These are phyloP conservation scores for Aptenodytes patagonicus DNA, from an alignment of 2,113 vertebrate genomes.

Conservation along the genomic window DNA sequence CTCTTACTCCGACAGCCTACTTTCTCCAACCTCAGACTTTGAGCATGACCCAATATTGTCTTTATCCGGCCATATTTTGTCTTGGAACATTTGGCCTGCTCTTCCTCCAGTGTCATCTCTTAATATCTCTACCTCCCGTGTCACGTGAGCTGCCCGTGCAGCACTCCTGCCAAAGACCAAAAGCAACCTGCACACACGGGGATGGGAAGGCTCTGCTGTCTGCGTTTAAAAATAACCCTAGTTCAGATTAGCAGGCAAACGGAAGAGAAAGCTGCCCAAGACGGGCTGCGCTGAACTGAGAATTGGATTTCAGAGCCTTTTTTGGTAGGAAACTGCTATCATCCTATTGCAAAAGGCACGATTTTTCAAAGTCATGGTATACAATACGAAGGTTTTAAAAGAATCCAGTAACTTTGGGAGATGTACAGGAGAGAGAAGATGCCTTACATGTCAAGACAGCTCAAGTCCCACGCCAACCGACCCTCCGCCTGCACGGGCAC, in stretches of 20 bases:
- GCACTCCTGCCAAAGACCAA: neutral
- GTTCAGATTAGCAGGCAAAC: neutral
- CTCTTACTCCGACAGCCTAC: neutral
- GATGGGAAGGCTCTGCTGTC: neutral
- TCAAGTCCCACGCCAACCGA: neutral
- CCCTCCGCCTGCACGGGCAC: neutral
- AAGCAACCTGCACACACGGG: neutral
- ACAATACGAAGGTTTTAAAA: neutral
- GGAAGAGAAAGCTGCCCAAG: neutral
- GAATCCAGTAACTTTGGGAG: neutral
- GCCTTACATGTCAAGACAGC: neutral
- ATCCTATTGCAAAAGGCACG: slow-evolving; percentile 30
- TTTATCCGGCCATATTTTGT: neutral
- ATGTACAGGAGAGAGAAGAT: neutral
- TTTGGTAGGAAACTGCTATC: neutral
- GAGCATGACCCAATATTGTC: accelerated
- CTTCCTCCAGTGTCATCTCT: neutral
- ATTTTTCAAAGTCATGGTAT: neutral
- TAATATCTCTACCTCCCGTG: too few species aligned
- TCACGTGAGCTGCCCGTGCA: neutral
- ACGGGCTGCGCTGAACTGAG: accelerated
- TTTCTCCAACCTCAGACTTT: neutral
- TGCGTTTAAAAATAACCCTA: neutral
- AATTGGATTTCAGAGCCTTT: neutral
- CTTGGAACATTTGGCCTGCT: neutral